Base-by-base conservation (phyloP, 1,140 invertebrate species). In the Drosophila quadrilineata region DNA sequence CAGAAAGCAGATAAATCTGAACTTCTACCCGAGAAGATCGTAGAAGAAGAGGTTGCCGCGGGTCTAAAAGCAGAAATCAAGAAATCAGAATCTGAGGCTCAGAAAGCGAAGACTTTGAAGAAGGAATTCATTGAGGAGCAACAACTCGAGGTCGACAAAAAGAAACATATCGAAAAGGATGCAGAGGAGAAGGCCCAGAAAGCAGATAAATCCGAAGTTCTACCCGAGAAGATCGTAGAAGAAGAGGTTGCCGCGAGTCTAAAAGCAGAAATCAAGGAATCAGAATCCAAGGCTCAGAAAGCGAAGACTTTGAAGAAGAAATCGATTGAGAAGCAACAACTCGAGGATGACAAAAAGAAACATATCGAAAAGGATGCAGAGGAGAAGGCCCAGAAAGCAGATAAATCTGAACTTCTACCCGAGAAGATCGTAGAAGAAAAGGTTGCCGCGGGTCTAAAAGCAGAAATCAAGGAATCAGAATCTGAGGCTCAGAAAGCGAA, bases 1-100 rank as follows among this genome's bases (percentile, higher is more conserved):
- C 43, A 70, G 38, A 64, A 70, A 29, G 29, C 31, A 29, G 67
- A 88, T 66, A 48, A 56, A 9, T 49, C 41, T 29, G 43, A 64
- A 19, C 33, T 64, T 9, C n/a, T 12, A 9, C 22, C 45, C 10
- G 54, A 52, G 22, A 59, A 66, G 36, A 8, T 26, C 3, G 2
- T 35, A 31, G 36, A 60, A 52, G 49, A 41, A 28, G 43, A 54
- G 17, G 17, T 49, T 14, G 8, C n/a, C 0, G 43, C 40, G 19
- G n/a, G 9, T 0, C 19, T 31, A 10, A 36, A 29, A n/a, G 4
- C 17, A 3, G 45, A 19, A 5, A 8, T 21, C 4, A 59, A 59
- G 17, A 24, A 48, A 12, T 5, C 36, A 14, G 41, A 40, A 35
- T 24, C 12, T 12, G 60, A 75, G 67, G 35, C 64, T 2, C 19